phyloP scores from a whole-genome alignment of 35 echinoderm and acorn worm species.

The Anneissia japonica region DNA sequence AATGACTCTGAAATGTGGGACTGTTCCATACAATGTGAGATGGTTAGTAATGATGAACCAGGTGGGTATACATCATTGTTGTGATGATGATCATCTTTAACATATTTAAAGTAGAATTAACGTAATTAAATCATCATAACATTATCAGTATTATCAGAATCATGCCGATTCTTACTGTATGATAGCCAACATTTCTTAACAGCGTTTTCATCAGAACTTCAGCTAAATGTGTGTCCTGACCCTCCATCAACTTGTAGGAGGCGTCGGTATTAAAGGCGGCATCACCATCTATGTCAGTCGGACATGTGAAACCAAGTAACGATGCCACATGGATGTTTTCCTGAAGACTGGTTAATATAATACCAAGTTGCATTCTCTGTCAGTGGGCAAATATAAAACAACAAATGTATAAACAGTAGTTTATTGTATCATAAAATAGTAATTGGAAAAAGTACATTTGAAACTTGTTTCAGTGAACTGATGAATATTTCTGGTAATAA shows the following conservation, averaged over 20 bases:
- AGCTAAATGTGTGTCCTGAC: conserved; percentile 82
- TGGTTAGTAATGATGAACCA: not conserved
- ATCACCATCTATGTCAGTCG: conserved; percentile 61
- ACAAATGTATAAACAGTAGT: too few relatives aligned
- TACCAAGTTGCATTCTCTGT: conserved; percentile 97
- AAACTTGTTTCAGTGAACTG: too few relatives aligned
- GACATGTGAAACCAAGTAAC: conserved; percentile 81
- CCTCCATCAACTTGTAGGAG: conserved; percentile 23
- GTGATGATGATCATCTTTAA: too few relatives aligned
- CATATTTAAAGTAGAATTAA: too few relatives aligned
- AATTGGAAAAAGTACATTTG: too few relatives aligned
- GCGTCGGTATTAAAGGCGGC: conserved; percentile 21
- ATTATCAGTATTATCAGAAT: too few relatives aligned
- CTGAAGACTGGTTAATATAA: conserved; percentile 90
- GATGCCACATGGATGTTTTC: conserved; percentile 96
- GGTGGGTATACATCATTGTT: too few relatives aligned
- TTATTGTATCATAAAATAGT: too few relatives aligned
- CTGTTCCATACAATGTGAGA: not conserved
- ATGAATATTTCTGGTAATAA: too few relatives aligned
- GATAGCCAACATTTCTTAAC: conserved; percentile 88
- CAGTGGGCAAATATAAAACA: not conserved
- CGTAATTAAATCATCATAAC: too few relatives aligned
- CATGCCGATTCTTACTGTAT: conserved; percentile 97
- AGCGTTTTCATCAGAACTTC: conserved; percentile 97
- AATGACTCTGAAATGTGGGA: not conserved